phyloP scores from a whole-genome alignment of 2,113 vertebrate genomes.

The Oophaga pumilio region DNA sequence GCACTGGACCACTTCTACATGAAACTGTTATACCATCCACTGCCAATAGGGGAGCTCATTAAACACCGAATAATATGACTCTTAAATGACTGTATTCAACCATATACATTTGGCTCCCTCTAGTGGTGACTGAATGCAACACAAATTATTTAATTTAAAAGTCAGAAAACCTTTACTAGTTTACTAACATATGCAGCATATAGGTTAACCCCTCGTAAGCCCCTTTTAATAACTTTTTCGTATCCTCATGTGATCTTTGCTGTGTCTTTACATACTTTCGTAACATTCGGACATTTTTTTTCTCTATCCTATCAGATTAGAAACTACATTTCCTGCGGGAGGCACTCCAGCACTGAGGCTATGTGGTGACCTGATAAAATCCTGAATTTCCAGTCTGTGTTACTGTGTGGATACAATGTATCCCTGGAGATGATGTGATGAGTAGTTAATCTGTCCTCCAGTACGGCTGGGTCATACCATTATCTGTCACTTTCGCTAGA shows the following conservation, averaged over 20 bases:
- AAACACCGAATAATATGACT: too few relatives aligned
- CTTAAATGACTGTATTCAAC: too few relatives aligned
- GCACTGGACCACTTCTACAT: too few relatives aligned
- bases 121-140: too few relatives aligned
- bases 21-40: too few relatives aligned
- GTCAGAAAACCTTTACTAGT: too few relatives aligned
- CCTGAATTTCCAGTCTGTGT: not conserved
- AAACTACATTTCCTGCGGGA: not conserved
- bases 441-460: not conserved
- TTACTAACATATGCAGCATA: not conserved
- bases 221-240: not conserved
- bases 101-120: too few relatives aligned
- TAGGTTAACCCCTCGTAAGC: not conserved
- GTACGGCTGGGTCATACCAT: not conserved
- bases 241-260: not conserved
- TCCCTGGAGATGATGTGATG: not conserved
- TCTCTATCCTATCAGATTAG: not conserved
- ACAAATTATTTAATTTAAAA: too few relatives aligned
- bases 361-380: slow-evolving; percentile 1
- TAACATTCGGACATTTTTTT: not conserved
- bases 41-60: too few relatives aligned
- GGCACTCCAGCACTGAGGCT: not conserved
- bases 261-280: not conserved
- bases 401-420: not conserved
- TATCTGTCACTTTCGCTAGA: not conserved